Conservation (phyloP, 2,888 invertebrate genomes). For the Tenodera sinensis region DNA sequence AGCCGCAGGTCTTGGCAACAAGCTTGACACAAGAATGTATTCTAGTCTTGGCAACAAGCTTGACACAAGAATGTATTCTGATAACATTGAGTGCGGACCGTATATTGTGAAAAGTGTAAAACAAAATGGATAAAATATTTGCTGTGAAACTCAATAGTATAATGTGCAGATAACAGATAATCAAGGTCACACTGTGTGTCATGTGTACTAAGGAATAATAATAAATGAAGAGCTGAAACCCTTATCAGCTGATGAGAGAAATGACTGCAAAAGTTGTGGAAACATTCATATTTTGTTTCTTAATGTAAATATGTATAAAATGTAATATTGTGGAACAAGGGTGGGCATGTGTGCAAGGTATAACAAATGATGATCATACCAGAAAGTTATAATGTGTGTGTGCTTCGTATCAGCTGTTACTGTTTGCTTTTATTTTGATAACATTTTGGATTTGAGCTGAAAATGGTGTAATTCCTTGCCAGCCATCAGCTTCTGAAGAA, state of each 20-base stretch:
- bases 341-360: neutral
- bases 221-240: neutral
- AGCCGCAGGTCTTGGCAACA: no score
- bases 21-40: no score
- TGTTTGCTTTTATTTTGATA: neutral
- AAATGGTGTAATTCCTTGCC: conserved; percentile 32
- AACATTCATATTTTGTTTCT: neutral
- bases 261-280: neutral
- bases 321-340: neutral
- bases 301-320: neutral
- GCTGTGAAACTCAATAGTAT: no score
- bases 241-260: neutral
- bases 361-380: neutral
- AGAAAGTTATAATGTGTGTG: neutral
- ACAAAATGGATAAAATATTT: no score
- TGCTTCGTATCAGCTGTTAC: neutral
- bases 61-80: no score
- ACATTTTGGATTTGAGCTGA: neutral
- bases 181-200: no score
- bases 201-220: no score
- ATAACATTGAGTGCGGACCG: no score
- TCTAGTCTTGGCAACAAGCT: no score
- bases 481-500: conserved; percentile 46
- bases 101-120: no score
- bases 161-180: no score